phyloP scores from a whole-genome alignment of 2,888 invertebrate species.

The Drosophila peninsularis region DNA sequence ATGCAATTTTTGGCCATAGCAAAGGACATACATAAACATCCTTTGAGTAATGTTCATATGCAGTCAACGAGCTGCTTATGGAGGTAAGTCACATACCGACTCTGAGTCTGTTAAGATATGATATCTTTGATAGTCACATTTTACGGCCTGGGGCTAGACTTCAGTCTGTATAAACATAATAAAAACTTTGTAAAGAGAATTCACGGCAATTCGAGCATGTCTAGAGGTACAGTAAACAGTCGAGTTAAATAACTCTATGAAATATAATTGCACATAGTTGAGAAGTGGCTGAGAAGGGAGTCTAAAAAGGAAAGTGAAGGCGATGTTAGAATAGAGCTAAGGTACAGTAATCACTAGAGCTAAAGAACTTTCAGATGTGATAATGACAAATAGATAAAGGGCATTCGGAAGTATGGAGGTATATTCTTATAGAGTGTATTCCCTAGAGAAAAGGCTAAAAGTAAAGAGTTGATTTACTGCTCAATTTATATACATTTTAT shows the following conservation, averaged over 20 bases:
- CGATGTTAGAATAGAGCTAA: not conserved
- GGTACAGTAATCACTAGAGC: not conserved
- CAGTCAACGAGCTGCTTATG: not conserved
- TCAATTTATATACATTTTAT: no score
- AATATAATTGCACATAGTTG: not conserved
- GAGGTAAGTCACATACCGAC: not conserved
- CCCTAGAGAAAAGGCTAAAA: no score
- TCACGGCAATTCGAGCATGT: not conserved
- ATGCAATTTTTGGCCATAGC: slow-evolving; percentile 12
- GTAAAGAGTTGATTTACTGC: no score
- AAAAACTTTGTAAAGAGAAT: not conserved
- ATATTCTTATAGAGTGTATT: no score
- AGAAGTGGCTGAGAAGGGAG: no score
- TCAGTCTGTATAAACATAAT: not conserved
- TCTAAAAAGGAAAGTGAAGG: not conserved
- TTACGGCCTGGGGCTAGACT: not conserved
- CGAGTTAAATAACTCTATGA: no score
- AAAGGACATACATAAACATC: not conserved
- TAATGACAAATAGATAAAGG: no score
- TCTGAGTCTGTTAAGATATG: not conserved
- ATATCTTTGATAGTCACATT: not conserved
- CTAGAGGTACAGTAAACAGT: slow-evolving; percentile 1
- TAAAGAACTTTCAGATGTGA: not conserved
- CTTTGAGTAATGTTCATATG: slow-evolving; percentile 1
- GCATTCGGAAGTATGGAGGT: no score